Base-by-base conservation (phyloP, 1,140 invertebrate species). In the Drosophila triauraria region DNA sequence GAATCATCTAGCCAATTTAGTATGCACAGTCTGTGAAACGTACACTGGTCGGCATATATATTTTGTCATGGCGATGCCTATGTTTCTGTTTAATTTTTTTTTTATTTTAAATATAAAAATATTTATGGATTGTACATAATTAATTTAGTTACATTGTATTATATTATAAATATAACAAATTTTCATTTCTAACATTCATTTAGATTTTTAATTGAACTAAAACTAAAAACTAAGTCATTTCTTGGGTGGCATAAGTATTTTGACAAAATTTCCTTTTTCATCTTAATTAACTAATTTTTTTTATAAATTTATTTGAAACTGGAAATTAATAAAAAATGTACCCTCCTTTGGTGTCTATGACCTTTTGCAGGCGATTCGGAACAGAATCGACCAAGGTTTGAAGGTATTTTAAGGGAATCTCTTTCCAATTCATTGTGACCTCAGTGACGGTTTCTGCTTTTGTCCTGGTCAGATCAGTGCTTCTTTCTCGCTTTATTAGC, bases 251-350 rank as follows among this genome's bases (percentile, higher is more conserved):
- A 15, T 15, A 40, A 40, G 38, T 40, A 40, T 40, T 40, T 40
- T 40, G 13, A 40, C 12, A 27, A 38, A 38, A 40, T 30, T 30
- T 30, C 6, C 6, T 30, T 30, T 40, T 40, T 40, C 4, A 40
- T 40, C 38, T 15, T 40, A 15, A 32, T 2, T 30, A 30, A 30
- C 27, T 30, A 7, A 1, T 48, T 25, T 1, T 27, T 9, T 48
- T 25, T 27, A 13, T 6, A 48, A 12, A 32, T 27, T 46, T 59
- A 30, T 17, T 59, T 46, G 12, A 44, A 59, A 46, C 42, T 58
- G 17, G 6, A 68, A 57, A 69, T 48, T 60, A 69, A 54, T 54
- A 46, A 43, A 69, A 69, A 46, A 70, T 61, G 32, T 56, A 70
- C 4, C 51, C 51, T 51, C 57, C 40, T 54, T 69, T 59, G 38